Evolutionary conservation across 2,888 invertebrate genomes (phyloP).

Genomic region (Dasysyrphus albostriatus): DNA sequence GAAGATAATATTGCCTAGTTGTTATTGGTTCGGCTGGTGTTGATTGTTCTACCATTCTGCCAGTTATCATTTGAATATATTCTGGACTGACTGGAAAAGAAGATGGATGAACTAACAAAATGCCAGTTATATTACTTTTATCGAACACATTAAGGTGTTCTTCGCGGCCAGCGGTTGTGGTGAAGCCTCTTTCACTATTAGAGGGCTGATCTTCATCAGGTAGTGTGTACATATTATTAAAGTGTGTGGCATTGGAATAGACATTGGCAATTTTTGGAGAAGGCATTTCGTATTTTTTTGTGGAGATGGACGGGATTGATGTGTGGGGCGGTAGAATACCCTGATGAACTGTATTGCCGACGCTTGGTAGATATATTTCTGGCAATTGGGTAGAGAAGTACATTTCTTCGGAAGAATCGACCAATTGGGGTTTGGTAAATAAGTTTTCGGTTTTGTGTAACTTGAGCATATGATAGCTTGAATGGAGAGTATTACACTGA

Average conservation of each 20-base stretch:
- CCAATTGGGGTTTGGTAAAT: constrained; percentile 72
- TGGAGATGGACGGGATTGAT: constrained; percentile 27
- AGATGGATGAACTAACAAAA: constrained; percentile 63
- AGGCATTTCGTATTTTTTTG: constrained; percentile 24
- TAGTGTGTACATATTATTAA: constrained; percentile 59
- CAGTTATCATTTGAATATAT: constrained; percentile 67
- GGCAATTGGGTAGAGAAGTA: constrained; percentile 56
- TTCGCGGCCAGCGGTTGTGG: constrained; percentile 37
- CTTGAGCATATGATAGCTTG: constrained; percentile 80
- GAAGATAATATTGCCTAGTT: constrained; percentile 59
- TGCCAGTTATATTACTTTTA: constrained; percentile 55
- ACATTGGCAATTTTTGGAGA: constrained; percentile 33
- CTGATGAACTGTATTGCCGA: constrained; percentile 54
- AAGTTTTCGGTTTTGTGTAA: constrained; percentile 78
- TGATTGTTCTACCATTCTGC: constrained; percentile 56
- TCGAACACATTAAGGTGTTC: constrained; percentile 44
- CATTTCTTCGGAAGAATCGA: constrained; percentile 63
- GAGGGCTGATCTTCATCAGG: constrained; percentile 46
- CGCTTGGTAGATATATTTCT: constrained; percentile 58
- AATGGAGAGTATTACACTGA: constrained; percentile 81
- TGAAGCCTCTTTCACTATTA: constrained; percentile 45
- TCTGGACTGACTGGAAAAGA: constrained; percentile 62
- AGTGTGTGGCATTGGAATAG: constrained; percentile 57
- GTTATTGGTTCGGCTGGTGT: constrained; percentile 68
- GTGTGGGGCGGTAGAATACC: constrained; percentile 33